phyloP scores from a whole-genome alignment of 2,113 vertebrate species.

The Leucopternis melanops region DNA sequence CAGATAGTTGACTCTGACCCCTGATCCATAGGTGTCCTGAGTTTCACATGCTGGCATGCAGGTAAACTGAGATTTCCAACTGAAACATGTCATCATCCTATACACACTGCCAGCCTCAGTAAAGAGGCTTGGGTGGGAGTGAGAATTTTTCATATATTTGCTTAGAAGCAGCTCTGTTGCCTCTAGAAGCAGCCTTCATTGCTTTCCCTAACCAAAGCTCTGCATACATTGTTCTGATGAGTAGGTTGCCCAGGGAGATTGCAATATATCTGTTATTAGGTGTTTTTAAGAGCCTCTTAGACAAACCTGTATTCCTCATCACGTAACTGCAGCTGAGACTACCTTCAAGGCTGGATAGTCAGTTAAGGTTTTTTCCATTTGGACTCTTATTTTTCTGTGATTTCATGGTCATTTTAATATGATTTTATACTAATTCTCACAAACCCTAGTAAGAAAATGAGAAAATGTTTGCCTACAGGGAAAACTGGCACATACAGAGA shows the following conservation, averaged over 20 bases:
- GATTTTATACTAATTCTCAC: not conserved
- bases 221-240: not conserved
- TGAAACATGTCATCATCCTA: not conserved
- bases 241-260: not conserved
- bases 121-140: not conserved
- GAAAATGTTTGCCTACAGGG: not conserved
- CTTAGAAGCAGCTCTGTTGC: not conserved
- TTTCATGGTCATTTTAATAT: not conserved
- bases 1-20: not conserved
- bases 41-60: not conserved
- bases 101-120: not conserved
- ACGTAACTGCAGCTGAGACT: not conserved
- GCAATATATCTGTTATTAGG: not conserved
- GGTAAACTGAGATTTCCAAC: not conserved
- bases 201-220: not conserved
- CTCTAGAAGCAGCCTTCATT: not conserved
- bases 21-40: too few relatives aligned
- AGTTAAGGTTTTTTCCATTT: not conserved
- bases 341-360: not conserved
- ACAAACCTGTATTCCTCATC: not conserved
- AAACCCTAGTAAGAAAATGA: not conserved
- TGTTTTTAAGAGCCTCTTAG: not conserved
- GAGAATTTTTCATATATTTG: not conserved
- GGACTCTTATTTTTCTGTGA: not conserved
- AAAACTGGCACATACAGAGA: not conserved